Evolutionary conservation across 2,797 vertebrate genomes (phyloP), one percentile per base, ranked within the genome.

Genomic region (Epinephelus coioides): DNA sequence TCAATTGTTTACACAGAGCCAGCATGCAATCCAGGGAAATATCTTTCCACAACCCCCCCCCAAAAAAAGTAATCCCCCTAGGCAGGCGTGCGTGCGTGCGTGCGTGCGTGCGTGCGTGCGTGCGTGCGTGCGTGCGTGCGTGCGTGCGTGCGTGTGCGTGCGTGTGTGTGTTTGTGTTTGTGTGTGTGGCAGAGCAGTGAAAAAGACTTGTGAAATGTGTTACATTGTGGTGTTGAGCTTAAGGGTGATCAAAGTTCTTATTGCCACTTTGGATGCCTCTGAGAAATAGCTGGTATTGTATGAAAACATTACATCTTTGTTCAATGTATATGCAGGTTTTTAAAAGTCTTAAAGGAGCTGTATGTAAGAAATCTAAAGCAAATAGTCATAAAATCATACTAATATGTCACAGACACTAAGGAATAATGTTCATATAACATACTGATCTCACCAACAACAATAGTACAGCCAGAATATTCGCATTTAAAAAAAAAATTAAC

Each of bases 1-100:
- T 87, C 59, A 81, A 78, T 91, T 92, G 88, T 94, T 93, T 82
- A 84, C 51, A 81, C 49, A 61, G 70, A 90, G 69, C 73, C 73
- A 84, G 55, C 79, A 80, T 81, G 84, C 81, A 90, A 90, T 75
- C 73, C 76, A 74, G 59, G 85, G 83, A 88, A 88, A 92, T 89
- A 83, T 91, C 71, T 91, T 89, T 92, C 82, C 69, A 76, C 77
- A 85, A 81, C 30, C 6, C 30, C 30, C 30, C 7, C 30, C 30
- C 30, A 83, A 64, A 80, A 85, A 81, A 43, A 47, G 44, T 81
- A 87, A 90, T 90, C 67, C 75, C 72, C 40, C 21, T 30, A 69
- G 71, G 70, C 51, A 40, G 71, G 1, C 66, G 50, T 70, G 56
- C 44, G 51, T 47, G 56, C 17, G 43, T 60, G 50, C 23, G 19